These are phyloP conservation scores for Alfaro cultratus DNA, from an alignment of 2,797 vertebrate genomes.

Conservation along the genomic window DNA sequence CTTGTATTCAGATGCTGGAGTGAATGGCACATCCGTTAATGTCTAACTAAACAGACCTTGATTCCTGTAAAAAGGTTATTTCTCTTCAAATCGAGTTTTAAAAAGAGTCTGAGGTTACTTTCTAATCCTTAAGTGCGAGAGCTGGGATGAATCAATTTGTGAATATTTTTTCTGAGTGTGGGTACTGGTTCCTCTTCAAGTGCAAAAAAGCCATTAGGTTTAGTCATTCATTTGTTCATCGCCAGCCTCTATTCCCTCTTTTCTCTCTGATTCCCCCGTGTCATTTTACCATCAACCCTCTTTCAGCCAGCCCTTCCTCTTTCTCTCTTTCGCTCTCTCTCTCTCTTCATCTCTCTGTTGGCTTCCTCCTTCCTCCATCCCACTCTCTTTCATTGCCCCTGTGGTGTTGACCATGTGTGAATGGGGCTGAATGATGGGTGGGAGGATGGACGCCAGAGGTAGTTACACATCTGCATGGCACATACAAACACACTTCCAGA, in stretches of 20 bases:
- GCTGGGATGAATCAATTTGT: conserved; percentile 59
- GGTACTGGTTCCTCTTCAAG: conserved; percentile 63
- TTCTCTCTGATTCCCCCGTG: conserved; percentile 54
- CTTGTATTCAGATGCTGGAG: conserved; percentile 10
- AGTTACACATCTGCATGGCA: conserved; percentile 32
- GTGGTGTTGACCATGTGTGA: conserved; percentile 71
- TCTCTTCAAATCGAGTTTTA: conserved; percentile 21
- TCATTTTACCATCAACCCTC: conserved; percentile 54
- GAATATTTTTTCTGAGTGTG: conserved; percentile 64
- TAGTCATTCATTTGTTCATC: conserved; percentile 58
- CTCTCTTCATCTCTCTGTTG: conserved; percentile 35
- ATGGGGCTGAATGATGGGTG: conserved; percentile 68
- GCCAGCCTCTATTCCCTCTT: conserved; percentile 63
- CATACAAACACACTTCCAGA: conserved; percentile 12
- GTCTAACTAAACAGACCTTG: conserved; percentile 14
- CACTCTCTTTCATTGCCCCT: conserved; percentile 41
- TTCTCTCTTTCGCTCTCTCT: conserved; percentile 18
- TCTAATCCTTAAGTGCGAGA: conserved; percentile 28
- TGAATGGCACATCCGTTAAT: background rate
- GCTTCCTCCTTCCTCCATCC: conserved; percentile 32
- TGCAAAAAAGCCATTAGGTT: conserved; percentile 71
- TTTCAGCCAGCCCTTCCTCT: conserved; percentile 62
- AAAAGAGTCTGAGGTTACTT: conserved; percentile 47
- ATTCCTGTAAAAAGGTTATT: conserved; percentile 16
- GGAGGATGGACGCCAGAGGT: conserved; percentile 38